A percentile compares a stretch with the other conserved stretches of the same genome.
phyloP scores from a whole-genome alignment of 2,113 vertebrate species.

The Pelmatolapia mariae region DNA sequence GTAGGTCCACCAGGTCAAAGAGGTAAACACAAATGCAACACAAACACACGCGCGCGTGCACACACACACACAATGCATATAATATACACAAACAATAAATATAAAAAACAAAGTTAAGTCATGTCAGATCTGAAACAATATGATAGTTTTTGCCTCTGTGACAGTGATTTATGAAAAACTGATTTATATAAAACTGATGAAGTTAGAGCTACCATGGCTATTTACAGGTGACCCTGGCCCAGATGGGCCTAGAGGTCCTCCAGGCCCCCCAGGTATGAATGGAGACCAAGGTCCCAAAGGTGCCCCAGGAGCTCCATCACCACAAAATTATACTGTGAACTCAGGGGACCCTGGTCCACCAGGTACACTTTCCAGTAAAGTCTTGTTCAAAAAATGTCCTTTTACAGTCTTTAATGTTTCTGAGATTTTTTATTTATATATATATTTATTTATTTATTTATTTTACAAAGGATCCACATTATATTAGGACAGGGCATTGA shows the following conservation, averaged over 20 bases:
- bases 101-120: not conserved
- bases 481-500: not conserved
- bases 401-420: not conserved
- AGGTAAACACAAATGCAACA: slow-evolving; percentile 30
- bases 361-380: slow-evolving; percentile 19
- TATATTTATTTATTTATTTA: accelerated
- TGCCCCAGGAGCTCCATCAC: not conserved
- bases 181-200: not conserved
- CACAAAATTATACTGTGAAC: accelerated
- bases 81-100: not conserved
- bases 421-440: not conserved
- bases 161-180: not conserved
- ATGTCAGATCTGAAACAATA: not conserved
- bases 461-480: not conserved
- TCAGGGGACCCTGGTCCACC: slow-evolving; percentile 21
- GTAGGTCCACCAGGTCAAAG: slow-evolving; percentile 45
- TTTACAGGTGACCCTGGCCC: slow-evolving; percentile 42
- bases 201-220: not conserved
- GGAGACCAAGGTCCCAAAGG: slow-evolving; percentile 48
- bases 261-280: slow-evolving; percentile 29
- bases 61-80: not conserved
- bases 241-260: slow-evolving; percentile 28
- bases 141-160: not conserved
- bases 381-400: not conserved
- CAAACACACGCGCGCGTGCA: not conserved